Evolutionary conservation across 2,113 vertebrate genomes (phyloP), one percentile per base, ranked within the genome.

Genomic region (Podiceps cristatus): DNA sequence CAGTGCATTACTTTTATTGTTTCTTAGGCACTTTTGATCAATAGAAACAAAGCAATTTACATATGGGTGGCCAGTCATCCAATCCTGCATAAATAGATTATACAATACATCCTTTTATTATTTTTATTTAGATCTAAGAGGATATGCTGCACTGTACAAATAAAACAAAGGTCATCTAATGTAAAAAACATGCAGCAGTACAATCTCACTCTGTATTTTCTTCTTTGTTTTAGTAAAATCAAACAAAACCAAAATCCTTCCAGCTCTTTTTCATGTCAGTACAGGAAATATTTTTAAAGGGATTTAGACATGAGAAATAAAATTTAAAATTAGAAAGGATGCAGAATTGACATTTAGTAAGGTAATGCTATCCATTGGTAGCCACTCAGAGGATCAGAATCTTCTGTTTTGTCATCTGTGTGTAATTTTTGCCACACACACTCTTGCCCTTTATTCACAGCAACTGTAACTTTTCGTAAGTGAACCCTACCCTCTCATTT

Each of bases 281-380:
- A 24, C 4, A n/a, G 10, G 4, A 58, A 9, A 7, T 8, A 10
- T 64, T 88, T 40, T 40, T 14, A 9, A 33, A 28, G 11, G n/a
- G 0, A 28, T n/a, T n/a, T 15, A 52, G 50, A 44, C 2, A 35
- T 5, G 8, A 50, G 11, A 77, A 86, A 82, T 29, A 22, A 35
- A 74, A 44, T 3, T 11, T 56, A 67, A 53, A 89, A 60, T 40
- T 29, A 66, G 27, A 74, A 72, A 62, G 24, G 4, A 53, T 22
- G 2, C 3, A 42, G 25, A 64, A 35, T 4, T 92, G 55, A 24
- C 5, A 29, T 37, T 28, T n/a, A 47, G 22, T 28, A 42, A 47
- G 4, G 8, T 37, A 71, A n/a, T 3, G 49, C 9, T 68, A 42
- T 1, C 6, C 3, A 5, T 14, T 59, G 3, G 1, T 17, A 75